These are phyloP conservation scores for Tenodera sinensis DNA, from an alignment of 2,888 invertebrate species.

Conservation along the genomic window DNA sequence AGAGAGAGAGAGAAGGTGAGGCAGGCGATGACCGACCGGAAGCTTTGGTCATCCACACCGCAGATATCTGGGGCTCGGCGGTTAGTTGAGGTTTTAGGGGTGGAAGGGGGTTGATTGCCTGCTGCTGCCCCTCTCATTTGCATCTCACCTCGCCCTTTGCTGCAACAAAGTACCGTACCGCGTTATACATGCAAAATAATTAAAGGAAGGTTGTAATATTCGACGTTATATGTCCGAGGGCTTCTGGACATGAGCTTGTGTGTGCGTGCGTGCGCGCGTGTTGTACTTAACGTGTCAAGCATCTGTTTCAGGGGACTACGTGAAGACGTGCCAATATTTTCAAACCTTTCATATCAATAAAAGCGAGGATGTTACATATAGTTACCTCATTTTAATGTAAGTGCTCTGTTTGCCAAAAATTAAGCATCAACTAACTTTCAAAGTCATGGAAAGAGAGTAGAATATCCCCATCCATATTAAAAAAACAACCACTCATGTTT, in stretches of 20 bases:
- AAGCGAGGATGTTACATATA: too few species aligned
- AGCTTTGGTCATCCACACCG: conserved; percentile 12
- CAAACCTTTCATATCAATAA: too few species aligned
- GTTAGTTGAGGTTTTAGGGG: conserved; percentile 12
- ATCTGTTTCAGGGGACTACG: not conserved
- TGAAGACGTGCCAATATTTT: not conserved
- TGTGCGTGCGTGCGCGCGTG: not conserved
- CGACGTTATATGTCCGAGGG: not conserved
- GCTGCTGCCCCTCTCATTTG: conserved; percentile 9
- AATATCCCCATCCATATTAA: too few species aligned
- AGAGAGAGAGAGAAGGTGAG: not conserved
- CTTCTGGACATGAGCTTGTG: not conserved
- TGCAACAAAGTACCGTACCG: not conserved
- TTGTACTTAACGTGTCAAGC: not conserved
- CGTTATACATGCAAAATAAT: conserved; percentile 14
- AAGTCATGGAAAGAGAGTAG: too few species aligned
- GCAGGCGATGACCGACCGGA: conserved; percentile 15
- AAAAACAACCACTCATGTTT: too few species aligned
- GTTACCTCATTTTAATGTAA: too few species aligned
- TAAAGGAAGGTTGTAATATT: conserved; percentile 16
- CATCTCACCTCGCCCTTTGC: not conserved
- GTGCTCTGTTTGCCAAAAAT: too few species aligned
- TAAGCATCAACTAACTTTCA: too few species aligned
- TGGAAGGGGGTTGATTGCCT: conserved; percentile 4
- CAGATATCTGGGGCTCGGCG: conserved; percentile 7